Evolutionary conservation across 2,797 vertebrate genomes (phyloP).

Genomic region (Enteromius fasciolatus): DNA sequence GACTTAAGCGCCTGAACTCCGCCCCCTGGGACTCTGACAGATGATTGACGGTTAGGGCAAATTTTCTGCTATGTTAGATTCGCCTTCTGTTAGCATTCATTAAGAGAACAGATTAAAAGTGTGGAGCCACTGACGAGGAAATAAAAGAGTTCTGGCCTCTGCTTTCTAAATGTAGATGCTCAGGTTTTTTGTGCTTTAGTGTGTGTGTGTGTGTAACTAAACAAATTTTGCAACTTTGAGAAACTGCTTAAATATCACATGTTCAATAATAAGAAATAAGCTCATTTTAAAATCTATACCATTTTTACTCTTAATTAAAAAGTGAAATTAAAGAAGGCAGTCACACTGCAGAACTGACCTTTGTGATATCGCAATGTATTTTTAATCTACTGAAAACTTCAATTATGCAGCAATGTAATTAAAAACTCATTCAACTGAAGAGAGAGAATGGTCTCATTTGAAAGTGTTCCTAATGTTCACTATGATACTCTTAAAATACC

Average conservation of each 20-base stretch:
- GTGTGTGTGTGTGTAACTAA: slow-evolving; percentile 6
- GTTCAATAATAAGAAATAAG: neutral
- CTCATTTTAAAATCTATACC: neutral
- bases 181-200: slow-evolving; percentile 11
- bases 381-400: neutral
- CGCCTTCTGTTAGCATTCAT: slow-evolving; percentile 75
- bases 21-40: slow-evolving; percentile 75
- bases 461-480: neutral
- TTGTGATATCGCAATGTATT: neutral
- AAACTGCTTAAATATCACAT: neutral
- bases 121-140: slow-evolving; percentile 52
- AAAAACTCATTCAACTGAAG: neutral
- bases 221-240: neutral
- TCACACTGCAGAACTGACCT: neutral
- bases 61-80: slow-evolving; percentile 77
- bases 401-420: neutral
- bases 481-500: neutral
- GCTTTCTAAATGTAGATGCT: slow-evolving; percentile 9
- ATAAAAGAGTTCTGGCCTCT: slow-evolving; percentile 36
- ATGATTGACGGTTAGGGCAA: slow-evolving; percentile 75
- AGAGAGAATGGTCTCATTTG: neutral
- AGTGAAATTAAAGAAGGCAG: neutral
- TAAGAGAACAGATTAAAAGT: slow-evolving; percentile 68
- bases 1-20: slow-evolving; percentile 67
- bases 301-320: neutral